Evolutionary conservation across 2,113 vertebrate species (phyloP).

Genomic region (Isichthys henryi): DNA sequence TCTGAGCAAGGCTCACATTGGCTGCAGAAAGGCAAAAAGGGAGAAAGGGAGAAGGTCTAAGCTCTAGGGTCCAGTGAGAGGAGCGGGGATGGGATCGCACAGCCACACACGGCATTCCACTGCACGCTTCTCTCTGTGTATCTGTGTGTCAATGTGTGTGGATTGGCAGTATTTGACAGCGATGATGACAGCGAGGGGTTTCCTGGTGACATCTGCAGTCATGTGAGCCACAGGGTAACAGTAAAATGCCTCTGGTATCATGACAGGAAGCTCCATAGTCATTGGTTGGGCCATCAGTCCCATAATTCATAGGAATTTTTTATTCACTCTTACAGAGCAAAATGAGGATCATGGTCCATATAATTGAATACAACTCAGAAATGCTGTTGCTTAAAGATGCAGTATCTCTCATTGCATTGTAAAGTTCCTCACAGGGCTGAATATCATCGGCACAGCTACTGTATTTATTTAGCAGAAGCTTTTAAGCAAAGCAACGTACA

Average conservation of each 20-base stretch:
- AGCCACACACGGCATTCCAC: conserved; percentile 11
- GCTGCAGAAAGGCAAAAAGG: conserved; percentile 86
- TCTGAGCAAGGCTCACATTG: conserved; percentile 90
- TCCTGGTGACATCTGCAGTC: not conserved
- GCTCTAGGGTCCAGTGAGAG: conserved; percentile 71
- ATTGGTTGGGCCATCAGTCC: not conserved
- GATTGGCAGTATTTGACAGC: conserved; percentile 25
- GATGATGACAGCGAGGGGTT: not conserved
- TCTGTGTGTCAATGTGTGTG: conserved; percentile 22
- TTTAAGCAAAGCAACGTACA: not conserved
- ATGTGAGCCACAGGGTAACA: not conserved
- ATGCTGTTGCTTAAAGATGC: conserved; percentile 42
- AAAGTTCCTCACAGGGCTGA: conserved; percentile 33
- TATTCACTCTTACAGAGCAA: not conserved
- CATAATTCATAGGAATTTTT: not conserved
- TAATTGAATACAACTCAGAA: conserved; percentile 52
- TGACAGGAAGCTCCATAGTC: not conserved
- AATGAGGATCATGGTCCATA: not conserved
- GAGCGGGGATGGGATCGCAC: conserved; percentile 49
- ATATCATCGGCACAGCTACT: conserved; percentile 32
- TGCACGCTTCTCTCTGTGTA: not conserved
- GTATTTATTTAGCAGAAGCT: not conserved
- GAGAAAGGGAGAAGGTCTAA: conserved; percentile 65
- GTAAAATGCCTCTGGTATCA: not conserved
- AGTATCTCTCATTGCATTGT: conserved; percentile 50